phyloP scores from a whole-genome alignment of 2,113 vertebrate genomes.

The Tonatia bakeri region DNA sequence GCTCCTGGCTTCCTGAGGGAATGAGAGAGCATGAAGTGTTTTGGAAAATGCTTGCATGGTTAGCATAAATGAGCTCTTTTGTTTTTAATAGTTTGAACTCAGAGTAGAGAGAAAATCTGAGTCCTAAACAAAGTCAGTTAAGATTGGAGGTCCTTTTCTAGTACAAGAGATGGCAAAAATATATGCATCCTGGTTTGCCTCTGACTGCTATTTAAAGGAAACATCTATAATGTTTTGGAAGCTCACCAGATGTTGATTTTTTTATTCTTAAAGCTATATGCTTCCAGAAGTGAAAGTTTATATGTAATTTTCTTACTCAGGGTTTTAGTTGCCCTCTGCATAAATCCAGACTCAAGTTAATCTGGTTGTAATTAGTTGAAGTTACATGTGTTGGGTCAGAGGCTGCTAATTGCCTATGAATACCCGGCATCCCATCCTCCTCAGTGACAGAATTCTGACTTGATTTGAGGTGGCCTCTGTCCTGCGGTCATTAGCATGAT shows the following conservation, averaged over 20 bases:
- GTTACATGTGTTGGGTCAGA: background rate
- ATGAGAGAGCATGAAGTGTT: background rate
- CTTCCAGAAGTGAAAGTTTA: background rate
- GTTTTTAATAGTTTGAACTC: conserved; percentile 46
- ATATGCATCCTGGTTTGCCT: background rate
- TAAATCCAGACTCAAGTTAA: conserved; percentile 7
- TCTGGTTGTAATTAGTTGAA: conserved; percentile 19
- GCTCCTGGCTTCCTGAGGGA: background rate
- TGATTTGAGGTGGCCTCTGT: background rate
- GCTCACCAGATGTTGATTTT: background rate
- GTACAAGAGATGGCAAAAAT: conserved; percentile 4
- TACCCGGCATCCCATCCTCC: background rate
- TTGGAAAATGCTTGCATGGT: background rate
- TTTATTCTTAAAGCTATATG: background rate
- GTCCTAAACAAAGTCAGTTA: conserved; percentile 11
- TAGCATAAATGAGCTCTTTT: background rate
- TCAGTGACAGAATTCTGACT: background rate
- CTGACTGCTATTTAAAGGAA: background rate
- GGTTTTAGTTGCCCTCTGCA: background rate
- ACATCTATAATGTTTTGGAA: background rate
- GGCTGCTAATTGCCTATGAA: background rate
- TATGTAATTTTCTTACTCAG: background rate
- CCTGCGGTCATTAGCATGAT: background rate
- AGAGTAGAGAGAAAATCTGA: conserved; percentile 12
- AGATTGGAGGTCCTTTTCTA: background rate